Percentiles rank a stretch among this genome's conserved stretches.
These are phyloP conservation scores for Agrotis segetum DNA, from an alignment of 2,888 invertebrate genomes.

Conservation along the genomic window DNA sequence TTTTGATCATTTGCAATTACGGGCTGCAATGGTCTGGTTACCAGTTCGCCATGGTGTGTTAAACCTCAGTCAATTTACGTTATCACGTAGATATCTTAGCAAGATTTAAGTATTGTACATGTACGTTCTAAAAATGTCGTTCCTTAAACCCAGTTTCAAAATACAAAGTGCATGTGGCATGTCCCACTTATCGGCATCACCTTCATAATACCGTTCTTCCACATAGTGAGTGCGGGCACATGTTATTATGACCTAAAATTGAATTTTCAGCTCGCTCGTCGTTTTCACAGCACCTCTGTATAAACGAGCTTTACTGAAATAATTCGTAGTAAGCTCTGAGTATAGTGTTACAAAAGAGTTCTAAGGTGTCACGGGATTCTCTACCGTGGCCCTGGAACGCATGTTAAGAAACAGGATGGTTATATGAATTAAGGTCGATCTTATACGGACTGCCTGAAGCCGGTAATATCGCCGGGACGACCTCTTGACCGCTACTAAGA, in stretches of 20 bases:
- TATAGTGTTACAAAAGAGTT: conserved; percentile 41
- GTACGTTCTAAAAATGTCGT: background rate
- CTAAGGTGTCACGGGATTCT: conserved; percentile 13
- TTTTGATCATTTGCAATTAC: too few species aligned
- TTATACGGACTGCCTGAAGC: too few species aligned
- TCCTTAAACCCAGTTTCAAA: background rate
- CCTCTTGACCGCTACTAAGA: too few species aligned
- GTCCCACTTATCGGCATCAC: conserved; percentile 18
- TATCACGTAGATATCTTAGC: too few species aligned
- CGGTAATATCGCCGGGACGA: too few species aligned
- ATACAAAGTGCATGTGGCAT: conserved; percentile 18
- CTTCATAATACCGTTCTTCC: conserved; percentile 33
- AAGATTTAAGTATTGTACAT: too few species aligned
- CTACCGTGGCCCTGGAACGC: too few species aligned
- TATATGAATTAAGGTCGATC: too few species aligned
- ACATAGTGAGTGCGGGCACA: conserved; percentile 34
- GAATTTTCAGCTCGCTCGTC: conserved; percentile 54
- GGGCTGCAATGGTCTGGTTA: too few species aligned
- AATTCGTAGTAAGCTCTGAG: conserved; percentile 44
- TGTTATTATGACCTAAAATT: conserved; percentile 64
- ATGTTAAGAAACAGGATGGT: too few species aligned
- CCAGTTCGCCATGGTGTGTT: too few species aligned
- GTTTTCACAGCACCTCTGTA: conserved; percentile 62
- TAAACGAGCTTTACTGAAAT: conserved; percentile 56
- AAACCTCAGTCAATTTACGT: too few species aligned